Percentiles rank a stretch among this genome's conserved stretches.
Evolutionary conservation across 2,888 invertebrate species (phyloP).

Genomic region (Rhogogaster chlorosoma): DNA sequence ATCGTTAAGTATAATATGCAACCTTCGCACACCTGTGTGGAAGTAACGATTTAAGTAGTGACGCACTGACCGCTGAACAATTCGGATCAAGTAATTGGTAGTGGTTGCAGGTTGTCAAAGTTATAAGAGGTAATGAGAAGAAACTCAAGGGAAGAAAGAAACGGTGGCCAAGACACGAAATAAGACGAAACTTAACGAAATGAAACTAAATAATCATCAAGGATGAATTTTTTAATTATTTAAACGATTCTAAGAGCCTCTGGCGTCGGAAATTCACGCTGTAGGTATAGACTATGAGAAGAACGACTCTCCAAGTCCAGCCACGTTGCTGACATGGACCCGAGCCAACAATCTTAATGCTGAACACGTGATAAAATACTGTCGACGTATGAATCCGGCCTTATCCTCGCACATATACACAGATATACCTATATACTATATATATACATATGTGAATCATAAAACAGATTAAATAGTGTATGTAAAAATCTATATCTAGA

Average conservation of each 20-base stretch:
- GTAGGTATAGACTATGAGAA: neutral
- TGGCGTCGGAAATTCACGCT: neutral
- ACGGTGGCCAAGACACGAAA: neutral
- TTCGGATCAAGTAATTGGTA: neutral
- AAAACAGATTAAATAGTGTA: neutral
- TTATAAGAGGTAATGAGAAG: neutral
- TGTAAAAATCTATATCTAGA: neutral
- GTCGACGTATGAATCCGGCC: constrained; percentile 15
- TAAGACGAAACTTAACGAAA: neutral
- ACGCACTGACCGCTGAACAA: neutral
- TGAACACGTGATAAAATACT: constrained; percentile 24
- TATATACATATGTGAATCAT: neutral
- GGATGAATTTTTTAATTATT: constrained; percentile 29
- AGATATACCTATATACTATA: neutral
- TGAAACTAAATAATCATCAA: neutral
- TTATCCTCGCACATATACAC: neutral
- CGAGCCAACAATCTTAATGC: constrained; percentile 59
- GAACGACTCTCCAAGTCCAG: constrained; percentile 54
- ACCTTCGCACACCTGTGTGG: neutral
- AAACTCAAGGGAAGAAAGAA: neutral
- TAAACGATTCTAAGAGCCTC: constrained; percentile 32
- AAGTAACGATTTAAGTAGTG: constrained; percentile 9
- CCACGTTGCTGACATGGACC: constrained; percentile 62
- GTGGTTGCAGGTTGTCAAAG: neutral
- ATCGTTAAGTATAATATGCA: neutral